phyloP scores from a whole-genome alignment of 2,797 vertebrate genomes.

The Eulemur mongoz region DNA sequence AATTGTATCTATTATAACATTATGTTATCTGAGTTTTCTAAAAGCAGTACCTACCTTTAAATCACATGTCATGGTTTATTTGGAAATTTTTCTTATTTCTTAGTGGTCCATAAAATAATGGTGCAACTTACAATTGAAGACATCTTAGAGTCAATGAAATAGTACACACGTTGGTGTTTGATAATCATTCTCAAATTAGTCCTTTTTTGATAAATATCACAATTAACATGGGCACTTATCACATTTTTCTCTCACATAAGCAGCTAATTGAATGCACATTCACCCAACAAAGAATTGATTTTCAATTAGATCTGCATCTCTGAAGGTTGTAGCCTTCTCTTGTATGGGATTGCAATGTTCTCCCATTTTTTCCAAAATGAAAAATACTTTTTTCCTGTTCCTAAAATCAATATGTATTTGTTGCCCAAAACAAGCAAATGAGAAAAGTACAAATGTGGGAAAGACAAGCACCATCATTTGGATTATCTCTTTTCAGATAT shows the following conservation, averaged over 20 bases:
- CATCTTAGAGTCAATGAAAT: background rate
- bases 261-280: background rate
- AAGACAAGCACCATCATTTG: background rate
- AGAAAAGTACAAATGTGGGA: background rate
- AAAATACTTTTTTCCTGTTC: background rate
- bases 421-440: background rate
- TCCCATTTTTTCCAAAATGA: background rate
- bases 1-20: background rate
- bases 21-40: background rate
- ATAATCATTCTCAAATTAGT: background rate
- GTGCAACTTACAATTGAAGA: background rate
- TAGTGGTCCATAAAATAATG: background rate
- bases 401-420: background rate
- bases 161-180: background rate
- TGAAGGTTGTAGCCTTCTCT: background rate
- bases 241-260: background rate
- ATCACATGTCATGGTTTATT: accelerated
- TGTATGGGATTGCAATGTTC: background rate
- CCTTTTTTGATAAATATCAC: background rate
- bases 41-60: background rate
- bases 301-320: background rate
- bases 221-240: background rate
- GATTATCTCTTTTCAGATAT: background rate
- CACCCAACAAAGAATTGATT: background rate
- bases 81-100: background rate